Evolutionary conservation across 2,888 invertebrate species (phyloP).

Genomic region (Parasteatoda lunata): DNA sequence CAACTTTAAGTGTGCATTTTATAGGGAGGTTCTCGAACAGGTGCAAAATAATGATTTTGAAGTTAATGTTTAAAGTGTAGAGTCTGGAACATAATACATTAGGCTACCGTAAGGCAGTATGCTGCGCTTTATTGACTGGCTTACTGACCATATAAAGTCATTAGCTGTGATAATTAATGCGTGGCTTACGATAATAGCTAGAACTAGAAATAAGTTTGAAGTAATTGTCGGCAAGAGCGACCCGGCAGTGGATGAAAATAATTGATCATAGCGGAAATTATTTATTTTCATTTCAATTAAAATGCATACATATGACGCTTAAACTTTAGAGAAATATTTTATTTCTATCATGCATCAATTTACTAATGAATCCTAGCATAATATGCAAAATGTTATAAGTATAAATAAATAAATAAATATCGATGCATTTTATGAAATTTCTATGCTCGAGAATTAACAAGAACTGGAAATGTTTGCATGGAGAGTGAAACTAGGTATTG

Average conservation of each 20-base stretch:
- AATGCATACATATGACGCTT: no score
- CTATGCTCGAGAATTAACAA: no score
- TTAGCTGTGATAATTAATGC: constrained; percentile 67
- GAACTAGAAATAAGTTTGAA: constrained; percentile 1
- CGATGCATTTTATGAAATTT: no score
- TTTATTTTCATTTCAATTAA: no score
- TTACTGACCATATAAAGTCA: constrained; percentile 68
- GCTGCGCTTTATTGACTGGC: constrained; percentile 62
- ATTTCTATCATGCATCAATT: no score
- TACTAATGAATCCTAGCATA: no score
- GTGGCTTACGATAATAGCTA: constrained; percentile 32
- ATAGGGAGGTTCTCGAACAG: constrained; percentile 46
- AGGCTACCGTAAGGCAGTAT: constrained; percentile 27
- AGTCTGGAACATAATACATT: constrained; percentile 15
- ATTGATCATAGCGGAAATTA: not conserved
- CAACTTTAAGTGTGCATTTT: not conserved
- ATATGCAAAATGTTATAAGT: no score
- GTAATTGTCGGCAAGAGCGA: not conserved
- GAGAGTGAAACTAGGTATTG: no score
- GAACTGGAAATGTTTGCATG: no score
- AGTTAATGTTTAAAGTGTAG: constrained; percentile 42
- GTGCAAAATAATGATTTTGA: constrained; percentile 68
- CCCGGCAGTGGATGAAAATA: not conserved
- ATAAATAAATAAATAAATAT: no score
- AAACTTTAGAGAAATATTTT: no score